Evolutionary conservation across 92 coral and sea anemone species (phyloP), one percentile per base, ranked within the genome.

Genomic region (Scolanthus callimorphus): DNA sequence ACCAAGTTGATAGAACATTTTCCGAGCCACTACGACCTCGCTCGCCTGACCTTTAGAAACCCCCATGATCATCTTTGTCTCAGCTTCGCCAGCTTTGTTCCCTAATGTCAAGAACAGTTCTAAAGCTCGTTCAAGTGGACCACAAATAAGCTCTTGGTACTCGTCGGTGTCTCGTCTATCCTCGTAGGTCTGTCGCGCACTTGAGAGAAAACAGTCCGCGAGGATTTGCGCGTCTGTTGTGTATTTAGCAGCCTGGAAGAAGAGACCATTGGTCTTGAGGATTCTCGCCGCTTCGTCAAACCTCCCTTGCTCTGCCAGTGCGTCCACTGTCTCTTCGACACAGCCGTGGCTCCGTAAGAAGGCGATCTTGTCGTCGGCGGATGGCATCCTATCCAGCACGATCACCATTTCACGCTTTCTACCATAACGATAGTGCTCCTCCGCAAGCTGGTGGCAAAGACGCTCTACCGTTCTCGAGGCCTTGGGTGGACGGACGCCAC

Each of bases 261-360:
- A 90, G 29, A 80, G 59, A 13, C 97, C 97, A 25, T 81, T 83
- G 22, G 80, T 71, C 56, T 70, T 70, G 53, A 90, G 77, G 44
- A 85, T 57, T 29, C 57, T 52, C 0, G 95, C 95, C 0, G 95
- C 97, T 9, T 90, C 95, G 21, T 69, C 71, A 49, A 62, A 48
- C 27, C 79, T 81, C 3, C 88, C 84, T 65, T 81, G 89, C 10
- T 66, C 71, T 1, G 85, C 44, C 55, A 90, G 31, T 2, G 92
- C 81, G 57, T 83, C 60, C 21, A 79, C 86, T 11, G 97, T 90
- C 71, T 86, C 83, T 38, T 81, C 86, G 25, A 77, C 52, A 49
- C 95, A 90, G 38, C 78, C 79, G 46, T 85, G 79, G 20, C 74
- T 81, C 78, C 65, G 73, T 29, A 90, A 67, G 43, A 90, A 90